A percentile compares a stretch with the other conserved stretches of the same genome.
phyloP scores from a whole-genome alignment of 2,888 invertebrate genomes.

The Dexiosoma caninum region DNA sequence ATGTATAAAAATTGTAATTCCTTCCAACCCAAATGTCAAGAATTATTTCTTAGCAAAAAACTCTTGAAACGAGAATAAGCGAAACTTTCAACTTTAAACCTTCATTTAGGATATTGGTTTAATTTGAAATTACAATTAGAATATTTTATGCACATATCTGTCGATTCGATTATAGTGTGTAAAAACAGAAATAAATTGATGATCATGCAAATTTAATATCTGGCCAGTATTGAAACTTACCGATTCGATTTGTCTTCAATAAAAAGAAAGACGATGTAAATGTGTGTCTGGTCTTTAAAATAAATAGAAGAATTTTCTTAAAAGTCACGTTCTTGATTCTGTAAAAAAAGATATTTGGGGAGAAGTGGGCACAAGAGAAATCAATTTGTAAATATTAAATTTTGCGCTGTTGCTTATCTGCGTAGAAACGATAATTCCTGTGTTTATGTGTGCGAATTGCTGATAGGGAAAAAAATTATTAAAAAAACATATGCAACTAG shows the following conservation, averaged over 20 bases:
- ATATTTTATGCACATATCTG: not conserved
- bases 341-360: not conserved
- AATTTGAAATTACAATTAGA: not conserved
- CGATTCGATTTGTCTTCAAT: slow-evolving; percentile 15
- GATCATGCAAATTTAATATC: slow-evolving; percentile 41
- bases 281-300: slow-evolving; percentile 28
- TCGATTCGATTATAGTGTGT: not conserved
- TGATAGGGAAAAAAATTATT: no score
- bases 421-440: not conserved
- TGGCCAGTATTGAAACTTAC: not conserved
- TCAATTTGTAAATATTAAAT: not conserved
- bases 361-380: not conserved
- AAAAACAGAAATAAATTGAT: not conserved
- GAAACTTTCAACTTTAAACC: no score
- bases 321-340: slow-evolving; percentile 42
- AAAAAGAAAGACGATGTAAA: not conserved
- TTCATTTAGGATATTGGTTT: not conserved
- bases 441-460: no score
- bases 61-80: not conserved
- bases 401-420: not conserved
- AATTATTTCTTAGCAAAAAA: not conserved
- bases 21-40: not conserved
- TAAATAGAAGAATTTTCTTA: not conserved
- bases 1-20: not conserved
- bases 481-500: no score